Percentiles rank a stretch among this genome's conserved stretches.
Evolutionary conservation across 2,113 vertebrate species (phyloP).

Genomic region (Micronisus gabar): DNA sequence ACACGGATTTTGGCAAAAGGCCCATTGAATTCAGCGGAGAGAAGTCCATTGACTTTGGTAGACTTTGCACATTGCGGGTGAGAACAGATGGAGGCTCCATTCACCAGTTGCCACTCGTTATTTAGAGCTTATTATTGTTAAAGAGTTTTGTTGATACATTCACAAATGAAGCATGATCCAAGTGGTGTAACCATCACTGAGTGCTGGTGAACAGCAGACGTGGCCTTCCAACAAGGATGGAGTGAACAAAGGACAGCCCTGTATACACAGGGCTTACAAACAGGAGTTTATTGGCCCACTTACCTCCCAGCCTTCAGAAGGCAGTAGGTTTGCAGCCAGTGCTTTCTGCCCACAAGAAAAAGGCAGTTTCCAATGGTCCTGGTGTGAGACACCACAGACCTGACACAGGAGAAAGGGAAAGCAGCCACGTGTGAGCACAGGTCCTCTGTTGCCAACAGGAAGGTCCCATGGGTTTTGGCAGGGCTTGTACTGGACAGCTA

Average conservation of each 20-base stretch:
- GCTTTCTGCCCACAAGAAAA: not conserved
- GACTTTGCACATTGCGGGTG: conserved; percentile 37
- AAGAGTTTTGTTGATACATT: conserved; percentile 3
- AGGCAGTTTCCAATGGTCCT: not conserved
- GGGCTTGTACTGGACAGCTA: not conserved
- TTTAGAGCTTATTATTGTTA: conserved; percentile 36
- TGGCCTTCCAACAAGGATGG: not conserved
- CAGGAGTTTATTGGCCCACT: not conserved
- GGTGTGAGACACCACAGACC: not conserved
- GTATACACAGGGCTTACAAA: not conserved
- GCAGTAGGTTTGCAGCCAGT: not conserved
- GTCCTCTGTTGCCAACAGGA: not conserved
- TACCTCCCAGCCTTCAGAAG: not conserved
- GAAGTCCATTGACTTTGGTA: conserved; percentile 55
- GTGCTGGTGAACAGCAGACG: not conserved
- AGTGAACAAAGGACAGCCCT: not conserved
- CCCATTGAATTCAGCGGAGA: conserved; percentile 15
- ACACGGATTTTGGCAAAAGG: conserved; percentile 26
- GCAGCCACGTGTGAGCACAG: accelerated
- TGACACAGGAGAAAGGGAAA: not conserved
- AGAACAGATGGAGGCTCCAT: conserved; percentile 65
- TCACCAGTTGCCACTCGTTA: conserved; percentile 55
- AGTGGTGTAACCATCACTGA: not conserved
- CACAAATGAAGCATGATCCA: not conserved
- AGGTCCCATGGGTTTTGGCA: not conserved